These are phyloP conservation scores for Garrulus glandarius DNA, from an alignment of 2,797 vertebrate genomes.

Conservation along the genomic window DNA sequence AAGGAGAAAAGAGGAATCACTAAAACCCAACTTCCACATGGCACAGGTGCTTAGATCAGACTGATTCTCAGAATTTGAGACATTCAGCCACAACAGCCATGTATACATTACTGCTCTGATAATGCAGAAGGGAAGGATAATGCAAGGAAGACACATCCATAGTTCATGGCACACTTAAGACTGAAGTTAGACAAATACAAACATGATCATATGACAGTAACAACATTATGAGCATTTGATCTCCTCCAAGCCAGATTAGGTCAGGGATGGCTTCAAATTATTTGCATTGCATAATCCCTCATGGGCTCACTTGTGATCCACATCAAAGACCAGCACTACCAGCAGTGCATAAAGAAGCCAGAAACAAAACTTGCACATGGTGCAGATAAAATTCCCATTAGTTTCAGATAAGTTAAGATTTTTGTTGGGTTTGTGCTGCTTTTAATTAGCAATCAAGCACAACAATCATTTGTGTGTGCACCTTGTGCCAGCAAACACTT, in stretches of 20 bases:
- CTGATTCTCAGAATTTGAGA: background rate
- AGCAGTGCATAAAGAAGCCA: background rate
- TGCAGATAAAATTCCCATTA: background rate
- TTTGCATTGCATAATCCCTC: background rate
- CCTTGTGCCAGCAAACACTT: background rate
- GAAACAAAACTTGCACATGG: background rate
- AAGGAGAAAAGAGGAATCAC: background rate
- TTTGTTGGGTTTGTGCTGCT: background rate
- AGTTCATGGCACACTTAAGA: background rate
- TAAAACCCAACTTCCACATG: background rate
- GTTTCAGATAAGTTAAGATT: background rate
- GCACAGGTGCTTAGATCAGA: background rate
- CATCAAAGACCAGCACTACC: background rate
- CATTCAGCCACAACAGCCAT: background rate
- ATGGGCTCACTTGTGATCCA: background rate
- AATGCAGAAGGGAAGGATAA: background rate
- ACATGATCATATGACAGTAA: background rate
- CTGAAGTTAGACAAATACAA: background rate
- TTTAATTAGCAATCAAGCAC: background rate
- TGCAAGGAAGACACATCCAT: background rate
- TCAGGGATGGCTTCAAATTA: background rate
- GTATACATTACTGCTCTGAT: background rate
- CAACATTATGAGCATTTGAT: background rate
- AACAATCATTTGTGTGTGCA: background rate
- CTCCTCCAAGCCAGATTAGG: background rate